These are phyloP conservation scores for Drosophila differens DNA, from an alignment of 2,888 invertebrate genomes.

Conservation along the genomic window DNA sequence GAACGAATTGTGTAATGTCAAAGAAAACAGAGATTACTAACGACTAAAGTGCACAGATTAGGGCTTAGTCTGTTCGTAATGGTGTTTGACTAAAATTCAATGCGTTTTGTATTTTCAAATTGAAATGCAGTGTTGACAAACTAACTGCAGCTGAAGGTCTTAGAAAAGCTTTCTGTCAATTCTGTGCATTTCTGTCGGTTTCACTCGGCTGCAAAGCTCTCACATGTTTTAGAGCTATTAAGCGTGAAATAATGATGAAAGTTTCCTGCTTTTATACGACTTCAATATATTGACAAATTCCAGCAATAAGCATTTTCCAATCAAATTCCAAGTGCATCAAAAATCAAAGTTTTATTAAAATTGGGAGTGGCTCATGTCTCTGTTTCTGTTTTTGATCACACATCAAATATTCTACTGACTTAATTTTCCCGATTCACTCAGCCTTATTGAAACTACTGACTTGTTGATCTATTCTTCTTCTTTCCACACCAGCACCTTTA, in stretches of 20 bases:
- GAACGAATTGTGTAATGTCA: slow-evolving; percentile 22
- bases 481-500: not conserved
- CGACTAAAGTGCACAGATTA: not conserved
- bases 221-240: not conserved
- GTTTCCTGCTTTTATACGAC: not conserved
- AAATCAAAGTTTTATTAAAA: not conserved
- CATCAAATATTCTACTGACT: not conserved
- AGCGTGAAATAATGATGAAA: not conserved
- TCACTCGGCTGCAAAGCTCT: not conserved
- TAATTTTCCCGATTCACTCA: not conserved
- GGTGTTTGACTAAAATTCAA: not conserved
- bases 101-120: not conserved
- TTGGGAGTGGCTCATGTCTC: not conserved
- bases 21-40: slow-evolving; percentile 4
- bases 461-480: not conserved
- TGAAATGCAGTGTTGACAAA: not conserved
- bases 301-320: not conserved
- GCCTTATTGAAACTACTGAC: not conserved
- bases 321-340: not conserved
- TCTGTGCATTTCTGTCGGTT: not conserved
- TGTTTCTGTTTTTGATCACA: not conserved
- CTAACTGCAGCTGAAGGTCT: not conserved
- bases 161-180: not conserved
- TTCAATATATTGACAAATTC: not conserved
- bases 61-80: not conserved